A percentile compares a stretch with the other conserved stretches of the same genome.
Conservation (phyloP, 2,113 vertebrate genomes). For the Chiloscyllium plagiosum region DNA sequence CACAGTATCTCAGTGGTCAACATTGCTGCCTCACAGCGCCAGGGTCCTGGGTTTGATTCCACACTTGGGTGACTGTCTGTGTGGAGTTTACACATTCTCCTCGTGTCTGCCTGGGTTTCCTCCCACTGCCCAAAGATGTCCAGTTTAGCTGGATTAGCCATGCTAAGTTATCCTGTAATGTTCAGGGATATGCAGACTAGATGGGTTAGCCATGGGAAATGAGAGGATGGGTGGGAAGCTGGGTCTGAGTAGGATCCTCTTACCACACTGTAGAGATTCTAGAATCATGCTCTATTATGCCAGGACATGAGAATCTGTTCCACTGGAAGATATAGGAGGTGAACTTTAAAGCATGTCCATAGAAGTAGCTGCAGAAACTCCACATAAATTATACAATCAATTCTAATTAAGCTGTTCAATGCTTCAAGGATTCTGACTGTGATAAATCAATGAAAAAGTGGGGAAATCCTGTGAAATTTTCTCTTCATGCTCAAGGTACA, state of each 20-base stretch:
- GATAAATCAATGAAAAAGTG: not conserved
- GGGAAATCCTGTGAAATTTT: not conserved
- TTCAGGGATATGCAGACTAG: too few relatives aligned
- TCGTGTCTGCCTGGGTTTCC: too few relatives aligned
- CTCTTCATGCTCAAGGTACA: not conserved
- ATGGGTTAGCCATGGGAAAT: too few relatives aligned
- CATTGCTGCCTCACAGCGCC: not conserved
- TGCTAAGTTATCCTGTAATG: too few relatives aligned
- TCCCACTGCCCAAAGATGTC: too few relatives aligned
- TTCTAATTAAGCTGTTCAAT: not conserved
- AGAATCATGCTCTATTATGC: not conserved
- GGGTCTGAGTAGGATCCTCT: too few relatives aligned
- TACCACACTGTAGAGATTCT: too few relatives aligned
- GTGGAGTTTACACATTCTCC: too few relatives aligned
- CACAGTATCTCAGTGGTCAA: too few relatives aligned
- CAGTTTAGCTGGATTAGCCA: too few relatives aligned
- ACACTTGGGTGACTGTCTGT: too few relatives aligned
- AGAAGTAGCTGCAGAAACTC: not conserved
- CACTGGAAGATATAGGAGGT: not conserved
- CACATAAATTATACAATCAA: not conserved
- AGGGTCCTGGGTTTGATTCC: not conserved
- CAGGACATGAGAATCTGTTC: not conserved
- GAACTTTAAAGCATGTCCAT: not conserved
- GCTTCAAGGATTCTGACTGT: not conserved
- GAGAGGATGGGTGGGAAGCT: too few relatives aligned